These are phyloP conservation scores for Borostomias antarcticus DNA, from an alignment of 2,797 vertebrate species.

Conservation along the genomic window DNA sequence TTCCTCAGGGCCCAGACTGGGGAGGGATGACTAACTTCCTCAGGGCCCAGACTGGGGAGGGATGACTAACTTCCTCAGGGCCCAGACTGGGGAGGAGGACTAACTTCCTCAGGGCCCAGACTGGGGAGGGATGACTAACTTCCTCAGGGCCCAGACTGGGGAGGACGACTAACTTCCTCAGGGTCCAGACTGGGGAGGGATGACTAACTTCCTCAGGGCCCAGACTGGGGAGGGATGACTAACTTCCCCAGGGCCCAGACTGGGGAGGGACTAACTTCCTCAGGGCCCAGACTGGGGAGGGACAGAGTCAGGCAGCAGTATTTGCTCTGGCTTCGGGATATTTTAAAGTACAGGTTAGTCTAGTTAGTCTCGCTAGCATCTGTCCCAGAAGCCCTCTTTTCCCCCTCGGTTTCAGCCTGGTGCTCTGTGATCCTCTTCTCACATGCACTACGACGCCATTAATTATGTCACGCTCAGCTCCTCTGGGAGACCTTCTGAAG, in stretches of 20 bases:
- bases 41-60: background rate
- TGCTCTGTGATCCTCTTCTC: constrained; percentile 25
- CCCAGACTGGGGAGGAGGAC: no score
- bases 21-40: background rate
- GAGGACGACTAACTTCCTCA: background rate
- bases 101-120: background rate
- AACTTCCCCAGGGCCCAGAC: background rate
- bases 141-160: background rate
- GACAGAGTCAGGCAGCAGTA: background rate
- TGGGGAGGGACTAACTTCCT: background rate
- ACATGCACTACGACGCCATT: constrained; percentile 55
- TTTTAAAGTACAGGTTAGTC: background rate
- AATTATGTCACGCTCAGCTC: constrained; percentile 49
- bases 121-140: background rate
- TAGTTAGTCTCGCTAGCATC: background rate
- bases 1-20: background rate
- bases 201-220: background rate
- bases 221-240: background rate
- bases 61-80: no score
- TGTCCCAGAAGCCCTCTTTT: background rate
- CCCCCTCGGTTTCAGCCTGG: background rate
- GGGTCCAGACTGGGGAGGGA: background rate
- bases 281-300: background rate
- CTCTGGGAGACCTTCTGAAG: constrained; percentile 26
- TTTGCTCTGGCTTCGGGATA: constrained; percentile 1